Evolutionary conservation across 1,140 invertebrate genomes (phyloP).

Genomic region (Watersipora subatra): DNA sequence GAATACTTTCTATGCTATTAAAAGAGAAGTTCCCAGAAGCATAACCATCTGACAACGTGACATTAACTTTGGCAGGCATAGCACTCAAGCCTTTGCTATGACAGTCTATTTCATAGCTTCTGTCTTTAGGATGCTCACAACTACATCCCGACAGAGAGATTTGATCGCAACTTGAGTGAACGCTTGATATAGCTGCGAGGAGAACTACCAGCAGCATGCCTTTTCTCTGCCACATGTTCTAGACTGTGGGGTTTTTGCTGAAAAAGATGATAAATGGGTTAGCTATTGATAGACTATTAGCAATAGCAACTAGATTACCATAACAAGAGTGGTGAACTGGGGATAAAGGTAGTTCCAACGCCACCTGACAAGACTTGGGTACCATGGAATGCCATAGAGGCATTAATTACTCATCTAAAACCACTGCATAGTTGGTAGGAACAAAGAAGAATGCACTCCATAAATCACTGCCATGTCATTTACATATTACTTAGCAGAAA

Average conservation of each 20-base stretch:
- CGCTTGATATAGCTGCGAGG: background rate
- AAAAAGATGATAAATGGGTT: no score
- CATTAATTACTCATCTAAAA: no score
- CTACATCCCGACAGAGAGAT: background rate
- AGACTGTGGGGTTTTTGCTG: background rate
- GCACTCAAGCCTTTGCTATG: background rate
- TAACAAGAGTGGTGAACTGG: no score
- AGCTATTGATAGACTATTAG: no score
- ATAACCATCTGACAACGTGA: background rate
- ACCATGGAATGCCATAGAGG: no score
- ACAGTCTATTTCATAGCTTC: background rate
- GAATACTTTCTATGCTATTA: background rate
- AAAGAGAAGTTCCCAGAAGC: background rate
- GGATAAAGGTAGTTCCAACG: no score
- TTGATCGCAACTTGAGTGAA: background rate
- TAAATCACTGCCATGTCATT: no score
- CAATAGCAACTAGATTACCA: no score
- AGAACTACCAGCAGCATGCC: background rate
- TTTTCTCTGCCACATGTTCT: background rate
- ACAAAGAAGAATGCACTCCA: no score
- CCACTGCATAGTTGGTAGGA: no score
- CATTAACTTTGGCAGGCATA: background rate
- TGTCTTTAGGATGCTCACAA: background rate
- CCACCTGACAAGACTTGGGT: no score
- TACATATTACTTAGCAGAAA: no score